Percentiles rank a stretch among this genome's conserved stretches.
Evolutionary conservation across 2,113 vertebrate species (phyloP).

Genomic region (Bubo scandiacus): DNA sequence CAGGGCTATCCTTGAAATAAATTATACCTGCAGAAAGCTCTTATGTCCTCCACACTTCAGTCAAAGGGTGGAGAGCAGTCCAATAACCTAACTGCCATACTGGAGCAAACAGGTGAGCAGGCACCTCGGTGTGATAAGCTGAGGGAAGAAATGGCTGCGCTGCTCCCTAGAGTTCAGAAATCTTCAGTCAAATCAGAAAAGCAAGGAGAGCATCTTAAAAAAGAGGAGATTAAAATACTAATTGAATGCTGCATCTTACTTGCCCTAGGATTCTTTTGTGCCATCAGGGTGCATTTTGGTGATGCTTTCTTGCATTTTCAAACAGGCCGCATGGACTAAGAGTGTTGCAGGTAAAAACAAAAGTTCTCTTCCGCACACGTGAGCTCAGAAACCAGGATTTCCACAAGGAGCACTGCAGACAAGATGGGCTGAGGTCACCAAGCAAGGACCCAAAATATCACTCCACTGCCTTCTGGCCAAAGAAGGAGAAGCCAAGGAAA

Average conservation of each 20-base stretch:
- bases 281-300: background rate
- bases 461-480: background rate
- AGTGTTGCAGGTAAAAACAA: background rate
- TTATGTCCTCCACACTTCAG: fast-evolving
- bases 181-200: background rate
- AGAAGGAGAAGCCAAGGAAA: background rate
- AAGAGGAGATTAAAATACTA: background rate
- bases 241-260: background rate
- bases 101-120: background rate
- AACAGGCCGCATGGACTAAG: background rate
- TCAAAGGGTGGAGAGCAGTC: background rate
- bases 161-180: background rate
- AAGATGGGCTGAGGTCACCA: background rate
- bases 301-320: background rate
- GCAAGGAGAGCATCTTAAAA: background rate
- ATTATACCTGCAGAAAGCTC: background rate
- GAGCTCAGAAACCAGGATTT: background rate
- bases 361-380: background rate
- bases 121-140: fast-evolving
- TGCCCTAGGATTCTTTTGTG: background rate
- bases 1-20: background rate
- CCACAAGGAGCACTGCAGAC: background rate
- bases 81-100: background rate
- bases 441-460: background rate
- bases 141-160: background rate